These are phyloP conservation scores for Clarias macrocephalus DNA, from an alignment of 2,113 vertebrate species.

Conservation along the genomic window DNA sequence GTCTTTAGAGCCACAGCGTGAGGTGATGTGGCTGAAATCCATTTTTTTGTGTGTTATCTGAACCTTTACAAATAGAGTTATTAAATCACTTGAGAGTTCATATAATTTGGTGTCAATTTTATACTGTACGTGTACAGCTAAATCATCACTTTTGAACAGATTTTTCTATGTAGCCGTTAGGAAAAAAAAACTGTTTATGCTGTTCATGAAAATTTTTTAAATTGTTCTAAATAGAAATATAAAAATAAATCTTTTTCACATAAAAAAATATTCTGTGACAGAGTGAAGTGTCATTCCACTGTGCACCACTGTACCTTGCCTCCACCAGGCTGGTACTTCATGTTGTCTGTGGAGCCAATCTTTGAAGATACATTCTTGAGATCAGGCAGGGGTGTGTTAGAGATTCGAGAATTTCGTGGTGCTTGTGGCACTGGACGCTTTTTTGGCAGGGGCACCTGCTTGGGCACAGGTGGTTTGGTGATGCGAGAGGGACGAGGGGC, in stretches of 20 bases:
- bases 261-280: not conserved
- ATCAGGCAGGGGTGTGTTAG: conserved; percentile 78
- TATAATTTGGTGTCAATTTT: not conserved
- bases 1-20: conserved; percentile 99
- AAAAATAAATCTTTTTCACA: not conserved
- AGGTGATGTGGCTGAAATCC: conserved; percentile 99
- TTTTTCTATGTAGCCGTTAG: not conserved
- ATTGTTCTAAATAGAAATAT: not conserved
- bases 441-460: conserved; percentile 76
- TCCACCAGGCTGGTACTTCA: conserved; percentile 93
- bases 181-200: not conserved
- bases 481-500: conserved; percentile 65
- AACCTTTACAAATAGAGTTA: conserved; percentile 83
- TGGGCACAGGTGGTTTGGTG: conserved; percentile 74
- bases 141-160: too few relatives aligned
- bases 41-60: conserved; percentile 99
- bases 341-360: conserved; percentile 91
- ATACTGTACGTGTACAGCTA: too few relatives aligned
- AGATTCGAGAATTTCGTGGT: conserved; percentile 58
- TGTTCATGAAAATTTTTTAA: not conserved
- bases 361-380: conserved; percentile 92
- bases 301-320: conserved; percentile 81
- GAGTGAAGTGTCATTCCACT: not conserved
- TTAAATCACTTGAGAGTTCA: conserved; percentile 17
- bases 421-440: conserved; percentile 72